Base-by-base conservation (phyloP, 2,888 invertebrate genomes). In the Troides helena region DNA sequence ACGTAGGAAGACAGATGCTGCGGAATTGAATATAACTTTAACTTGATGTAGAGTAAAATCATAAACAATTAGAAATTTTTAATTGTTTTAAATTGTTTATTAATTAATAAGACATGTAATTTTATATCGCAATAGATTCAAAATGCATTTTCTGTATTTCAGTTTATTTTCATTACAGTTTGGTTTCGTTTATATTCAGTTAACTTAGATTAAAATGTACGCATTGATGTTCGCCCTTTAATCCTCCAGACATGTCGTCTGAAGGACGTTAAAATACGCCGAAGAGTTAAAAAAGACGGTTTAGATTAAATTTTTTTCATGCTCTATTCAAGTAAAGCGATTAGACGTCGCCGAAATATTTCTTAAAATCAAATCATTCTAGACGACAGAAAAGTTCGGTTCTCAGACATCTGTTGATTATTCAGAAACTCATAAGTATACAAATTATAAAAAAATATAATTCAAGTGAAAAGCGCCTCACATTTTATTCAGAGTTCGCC, bases 401-500 rank as follows among this genome's bases (percentile, higher is more conserved):
- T 7, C n/a, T 53, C 53, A 53, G 18, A 53, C 14, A 53, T 53
- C 53, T 3, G n/a, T n/a, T n/a, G 53, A 53, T 53, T 62, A 69
- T 70, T 65, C 21, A 70, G 69, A 72, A 72, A 69, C 66, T 71
- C 67, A 65, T 67, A 68, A 72, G 59, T 71, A 71, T 72, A 73
- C 71, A 76, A 76, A 75, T 79, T 76, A 76, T 77, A 75, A 77
- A 77, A 53, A 84, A 82, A 81, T 79, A 30, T 77, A 81, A 85
- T 81, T 81, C 76, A 71, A 76, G 77, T 76, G 78, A 81, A 82
- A 80, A 81, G 77, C 78, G 76, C 78, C 80, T 80, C 76, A 80
- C 82, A 82, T 85, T 84, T 87, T 84, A 86, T 85, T 86, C 88
- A 81, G 77, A 84, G 80, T 80, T 78, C 81, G 78, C 74, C 70